phyloP scores from a whole-genome alignment of 1,140 invertebrate species.

The Nephila pilipes region DNA sequence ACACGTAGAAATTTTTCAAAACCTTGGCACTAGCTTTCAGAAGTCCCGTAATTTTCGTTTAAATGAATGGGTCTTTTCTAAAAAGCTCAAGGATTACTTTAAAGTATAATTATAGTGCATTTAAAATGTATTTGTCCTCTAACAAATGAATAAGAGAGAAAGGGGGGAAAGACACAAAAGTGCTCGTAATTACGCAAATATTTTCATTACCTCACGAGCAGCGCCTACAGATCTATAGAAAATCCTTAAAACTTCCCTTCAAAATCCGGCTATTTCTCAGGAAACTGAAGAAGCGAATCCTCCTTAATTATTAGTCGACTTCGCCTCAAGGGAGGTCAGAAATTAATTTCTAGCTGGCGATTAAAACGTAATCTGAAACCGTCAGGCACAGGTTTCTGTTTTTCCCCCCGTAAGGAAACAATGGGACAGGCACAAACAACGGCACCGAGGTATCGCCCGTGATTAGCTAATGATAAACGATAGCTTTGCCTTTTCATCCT shows the following conservation, averaged over 20 bases:
- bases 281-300: background rate
- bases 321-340: slow-evolving; percentile 48
- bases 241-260: background rate
- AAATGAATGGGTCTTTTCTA: background rate
- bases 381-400: slow-evolving; percentile 59
- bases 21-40: too few relatives aligned
- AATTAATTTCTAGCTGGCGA: slow-evolving; percentile 71
- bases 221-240: background rate
- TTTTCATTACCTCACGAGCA: slow-evolving; percentile 3
- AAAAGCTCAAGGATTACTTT: background rate
- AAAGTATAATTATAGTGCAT: background rate
- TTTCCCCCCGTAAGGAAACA: slow-evolving; percentile 54
- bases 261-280: slow-evolving; percentile 15
- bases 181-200: slow-evolving; percentile 11
- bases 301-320: slow-evolving; percentile 65
- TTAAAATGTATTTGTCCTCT: background rate
- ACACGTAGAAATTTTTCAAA: too few relatives aligned
- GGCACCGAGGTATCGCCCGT: slow-evolving; percentile 47
- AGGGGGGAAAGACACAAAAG: background rate
- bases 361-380: slow-evolving; percentile 72
- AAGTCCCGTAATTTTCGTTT: too few relatives aligned
- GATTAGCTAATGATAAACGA: slow-evolving; percentile 76
- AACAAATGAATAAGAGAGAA: background rate
- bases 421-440: slow-evolving; percentile 65
- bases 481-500: slow-evolving; percentile 74